These are phyloP conservation scores for Drosophila chauvacae DNA, from an alignment of 1,140 invertebrate genomes.

Conservation along the genomic window DNA sequence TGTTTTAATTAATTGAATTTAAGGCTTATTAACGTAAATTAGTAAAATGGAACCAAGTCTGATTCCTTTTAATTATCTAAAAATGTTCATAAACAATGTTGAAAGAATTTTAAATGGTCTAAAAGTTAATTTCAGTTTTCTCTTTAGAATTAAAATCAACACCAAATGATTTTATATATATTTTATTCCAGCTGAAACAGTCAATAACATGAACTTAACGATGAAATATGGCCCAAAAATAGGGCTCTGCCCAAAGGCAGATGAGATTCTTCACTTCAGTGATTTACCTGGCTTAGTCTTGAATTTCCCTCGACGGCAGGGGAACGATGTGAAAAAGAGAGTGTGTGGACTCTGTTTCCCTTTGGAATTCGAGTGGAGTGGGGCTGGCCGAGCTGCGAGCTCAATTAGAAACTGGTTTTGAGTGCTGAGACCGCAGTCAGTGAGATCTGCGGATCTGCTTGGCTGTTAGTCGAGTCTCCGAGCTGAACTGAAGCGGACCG, in stretches of 20 bases:
- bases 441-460: slow-evolving; percentile 2
- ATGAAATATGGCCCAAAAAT: neutral
- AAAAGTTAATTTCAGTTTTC: neutral
- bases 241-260: neutral
- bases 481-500: slow-evolving; percentile 19
- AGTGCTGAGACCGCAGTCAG: slow-evolving; percentile 12
- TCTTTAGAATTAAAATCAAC: neutral
- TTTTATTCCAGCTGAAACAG: too few relatives aligned
- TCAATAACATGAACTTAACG: neutral
- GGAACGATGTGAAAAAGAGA: slow-evolving; percentile 20
- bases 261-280: slow-evolving; percentile 1
- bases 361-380: slow-evolving; percentile 36
- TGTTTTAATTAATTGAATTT: too few relatives aligned
- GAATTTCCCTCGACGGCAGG: slow-evolving; percentile 13
- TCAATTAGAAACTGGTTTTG: slow-evolving; percentile 49
- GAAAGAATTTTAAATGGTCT: too few relatives aligned
- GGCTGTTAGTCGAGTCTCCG: slow-evolving; percentile 24
- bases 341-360: slow-evolving; percentile 22
- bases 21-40: too few relatives aligned
- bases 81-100: neutral
- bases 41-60: too few relatives aligned
- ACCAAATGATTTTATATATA: neutral
- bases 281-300: slow-evolving; percentile 15
- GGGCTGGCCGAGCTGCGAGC: slow-evolving; percentile 1
- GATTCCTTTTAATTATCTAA: neutral